Evolutionary conservation across 2,113 vertebrate genomes (phyloP), one percentile per base, ranked within the genome.

Genomic region (Thomomys bottae): DNA sequence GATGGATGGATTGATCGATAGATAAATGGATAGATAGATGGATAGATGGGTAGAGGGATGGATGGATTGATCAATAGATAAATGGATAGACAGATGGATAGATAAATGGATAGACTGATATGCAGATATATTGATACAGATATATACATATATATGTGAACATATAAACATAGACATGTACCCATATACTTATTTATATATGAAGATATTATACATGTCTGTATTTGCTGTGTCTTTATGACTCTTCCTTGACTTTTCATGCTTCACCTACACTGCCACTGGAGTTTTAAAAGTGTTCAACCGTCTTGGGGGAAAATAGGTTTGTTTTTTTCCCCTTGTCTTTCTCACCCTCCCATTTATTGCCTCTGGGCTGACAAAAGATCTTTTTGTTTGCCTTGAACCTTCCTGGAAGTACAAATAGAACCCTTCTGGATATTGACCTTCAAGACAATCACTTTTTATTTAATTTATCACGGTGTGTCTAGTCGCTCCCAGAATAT

Each of bases 261-360:
- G 73, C 92, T 97, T 96, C 1, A 92, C 73, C 76, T 90, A 86
- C 89, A 88, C 93, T 70, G 88, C 93, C 93, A 94, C 82, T 63
- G 59, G 1, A 75, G n/a, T 88, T 61, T 91, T 94, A 76, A 93
- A 54, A 59, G 10, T 90, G 96, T 95, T 95, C 82, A 82, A 45
- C 92, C 80, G 87, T 80, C 63, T 4, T 1, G 68, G 84, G 66
- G 7, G 8, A 88, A 88, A n/a, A 64, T 66, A 1, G 18, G 49
- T 17, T 54, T 54, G 14, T 54, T 54, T 49, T 1, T 49, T 49
- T 49, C 45, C 14, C 14, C 14, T 32, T 86, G 45, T 57, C 82
- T 72, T 92, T 96, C 71, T 86, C 72, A 91, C 45, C 49, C 11
- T 83, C 21, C 4, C 42, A 93, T 95, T 95, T 77, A 21, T 68